These are phyloP conservation scores for Actenoides hombroni DNA, from an alignment of 2,113 vertebrate species.

Conservation along the genomic window DNA sequence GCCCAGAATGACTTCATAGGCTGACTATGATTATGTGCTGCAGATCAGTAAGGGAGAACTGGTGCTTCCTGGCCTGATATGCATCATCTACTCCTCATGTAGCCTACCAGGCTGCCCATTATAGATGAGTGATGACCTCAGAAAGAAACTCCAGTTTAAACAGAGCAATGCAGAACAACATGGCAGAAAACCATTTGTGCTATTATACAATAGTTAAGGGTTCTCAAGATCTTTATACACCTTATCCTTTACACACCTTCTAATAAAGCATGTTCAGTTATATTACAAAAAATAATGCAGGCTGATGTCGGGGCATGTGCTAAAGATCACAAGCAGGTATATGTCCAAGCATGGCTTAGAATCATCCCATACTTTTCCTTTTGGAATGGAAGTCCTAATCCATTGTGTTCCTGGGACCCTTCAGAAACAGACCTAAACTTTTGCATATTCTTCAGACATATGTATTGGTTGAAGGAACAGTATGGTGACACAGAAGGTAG, in stretches of 20 bases:
- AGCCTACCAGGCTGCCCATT: neutral
- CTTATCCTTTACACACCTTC: neutral
- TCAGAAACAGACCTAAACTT: neutral
- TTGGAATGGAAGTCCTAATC: neutral
- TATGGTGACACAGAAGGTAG: fast-evolving
- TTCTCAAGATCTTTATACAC: neutral
- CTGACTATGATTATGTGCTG: neutral
- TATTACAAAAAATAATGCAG: neutral
- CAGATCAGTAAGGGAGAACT: neutral
- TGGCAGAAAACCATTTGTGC: neutral
- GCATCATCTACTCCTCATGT: neutral
- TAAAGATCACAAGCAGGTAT: neutral
- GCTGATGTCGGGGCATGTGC: neutral
- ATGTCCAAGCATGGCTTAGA: neutral
- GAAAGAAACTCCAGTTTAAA: neutral
- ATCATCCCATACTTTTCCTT: neutral
- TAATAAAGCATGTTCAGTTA: neutral
- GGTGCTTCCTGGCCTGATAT: neutral
- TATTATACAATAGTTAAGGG: neutral
- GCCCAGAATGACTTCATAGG: neutral
- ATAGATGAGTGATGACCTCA: neutral
- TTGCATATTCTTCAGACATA: neutral
- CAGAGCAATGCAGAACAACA: neutral
- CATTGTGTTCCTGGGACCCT: neutral
- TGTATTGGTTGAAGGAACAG: neutral